These are phyloP conservation scores for Listronotus bonariensis DNA, from an alignment of 1,140 invertebrate species.

Conservation along the genomic window DNA sequence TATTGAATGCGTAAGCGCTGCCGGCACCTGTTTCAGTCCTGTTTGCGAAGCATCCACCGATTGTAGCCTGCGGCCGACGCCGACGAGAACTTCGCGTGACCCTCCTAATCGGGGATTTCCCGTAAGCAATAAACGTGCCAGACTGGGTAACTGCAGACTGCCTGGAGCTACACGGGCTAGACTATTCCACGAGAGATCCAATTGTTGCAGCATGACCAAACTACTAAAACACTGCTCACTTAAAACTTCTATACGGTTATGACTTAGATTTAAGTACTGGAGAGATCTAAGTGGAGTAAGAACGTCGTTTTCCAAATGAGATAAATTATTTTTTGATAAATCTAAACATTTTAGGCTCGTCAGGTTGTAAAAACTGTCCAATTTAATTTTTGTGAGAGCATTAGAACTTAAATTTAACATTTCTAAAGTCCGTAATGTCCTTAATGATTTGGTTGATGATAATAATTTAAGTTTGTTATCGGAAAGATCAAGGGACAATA, in stretches of 20 bases:
- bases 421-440: constrained; percentile 54
- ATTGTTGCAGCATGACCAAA: constrained; percentile 70
- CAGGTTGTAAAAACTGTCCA: constrained; percentile 59
- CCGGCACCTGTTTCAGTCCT: constrained; percentile 77
- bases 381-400: constrained; percentile 59
- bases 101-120: constrained; percentile 69
- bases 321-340: constrained; percentile 68
- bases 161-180: constrained; percentile 71
- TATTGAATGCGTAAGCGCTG: constrained; percentile 82
- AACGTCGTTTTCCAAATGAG: constrained; percentile 61
- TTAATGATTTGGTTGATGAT: constrained; percentile 43
- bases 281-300: constrained; percentile 65
- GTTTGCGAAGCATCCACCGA: constrained; percentile 83
- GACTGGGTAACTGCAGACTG: constrained; percentile 73
- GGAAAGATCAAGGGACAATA: constrained; percentile 65
- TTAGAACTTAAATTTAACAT: constrained; percentile 63
- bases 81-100: constrained; percentile 63
- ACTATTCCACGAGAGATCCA: constrained; percentile 81
- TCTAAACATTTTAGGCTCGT: constrained; percentile 60
- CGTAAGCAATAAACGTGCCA: constrained; percentile 76
- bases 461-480: constrained; percentile 51
- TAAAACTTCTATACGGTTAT: constrained; percentile 67
- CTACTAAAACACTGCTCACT: constrained; percentile 66
- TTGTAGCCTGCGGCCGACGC: constrained; percentile 71
- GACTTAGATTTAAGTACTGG: constrained; percentile 72